Percentiles rank a stretch among this genome's conserved stretches.
phyloP scores from a whole-genome alignment of 2,797 vertebrate species.

The Gephyroberyx darwinii region DNA sequence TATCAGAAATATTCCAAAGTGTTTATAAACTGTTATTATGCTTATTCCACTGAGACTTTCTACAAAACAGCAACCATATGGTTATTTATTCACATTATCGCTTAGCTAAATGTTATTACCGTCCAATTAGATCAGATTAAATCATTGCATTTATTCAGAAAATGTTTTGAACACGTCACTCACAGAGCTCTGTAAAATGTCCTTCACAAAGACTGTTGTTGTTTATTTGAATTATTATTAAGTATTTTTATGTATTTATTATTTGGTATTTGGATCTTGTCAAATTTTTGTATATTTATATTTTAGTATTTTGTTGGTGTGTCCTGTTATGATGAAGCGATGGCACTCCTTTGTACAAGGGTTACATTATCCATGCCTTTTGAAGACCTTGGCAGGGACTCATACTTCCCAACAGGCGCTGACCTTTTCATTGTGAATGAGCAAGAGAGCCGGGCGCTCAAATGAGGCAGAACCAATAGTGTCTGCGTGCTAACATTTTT shows the following conservation, averaged over 20 bases:
- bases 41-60: not conserved
- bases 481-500: conserved; percentile 29
- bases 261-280: conserved; percentile 4
- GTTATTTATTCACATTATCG: not conserved
- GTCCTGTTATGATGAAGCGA: not conserved
- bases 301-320: conserved; percentile 10
- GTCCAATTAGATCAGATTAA: not conserved
- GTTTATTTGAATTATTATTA: conserved; percentile 3
- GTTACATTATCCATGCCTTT: conserved; percentile 37
- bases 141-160: not conserved
- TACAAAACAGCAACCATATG: not conserved
- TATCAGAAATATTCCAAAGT: not conserved
- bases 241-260: not conserved
- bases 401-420: conserved; percentile 28
- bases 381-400: conserved; percentile 5
- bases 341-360: conserved; percentile 19
- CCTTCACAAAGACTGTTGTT: not conserved
- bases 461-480: conserved; percentile 8
- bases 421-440: conserved; percentile 56
- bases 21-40: not conserved
- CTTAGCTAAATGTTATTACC: not conserved
- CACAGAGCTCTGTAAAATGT: no score
- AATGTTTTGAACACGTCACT: not conserved
- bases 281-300: not conserved
- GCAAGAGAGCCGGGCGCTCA: conserved; percentile 14